A percentile compares a stretch with the other conserved stretches of the same genome.
phyloP scores from a whole-genome alignment of 1,140 invertebrate species.

The Halesus radiatus region DNA sequence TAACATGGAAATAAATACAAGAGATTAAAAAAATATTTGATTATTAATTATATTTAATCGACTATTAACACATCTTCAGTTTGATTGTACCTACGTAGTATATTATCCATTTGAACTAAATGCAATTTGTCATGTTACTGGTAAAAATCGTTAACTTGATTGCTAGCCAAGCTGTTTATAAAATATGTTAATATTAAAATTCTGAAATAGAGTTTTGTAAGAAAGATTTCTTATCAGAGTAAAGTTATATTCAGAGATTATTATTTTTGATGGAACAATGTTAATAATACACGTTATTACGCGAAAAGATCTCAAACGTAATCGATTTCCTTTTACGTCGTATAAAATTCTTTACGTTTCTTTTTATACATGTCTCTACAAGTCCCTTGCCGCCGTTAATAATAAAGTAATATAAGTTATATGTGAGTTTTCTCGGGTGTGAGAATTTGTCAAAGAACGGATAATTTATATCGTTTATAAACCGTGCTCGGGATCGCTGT shows the following conservation, averaged over 20 bases:
- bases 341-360: constrained; percentile 28
- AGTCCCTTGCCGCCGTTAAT: constrained; percentile 26
- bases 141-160: too few relatives aligned
- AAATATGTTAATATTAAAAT: too few relatives aligned
- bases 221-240: too few relatives aligned
- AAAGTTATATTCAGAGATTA: background rate
- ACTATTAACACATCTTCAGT: too few relatives aligned
- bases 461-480: constrained; percentile 38
- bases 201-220: too few relatives aligned
- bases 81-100: too few relatives aligned
- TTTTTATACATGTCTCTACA: constrained; percentile 27
- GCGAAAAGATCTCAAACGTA: constrained; percentile 5
- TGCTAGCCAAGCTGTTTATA: too few relatives aligned
- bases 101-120: too few relatives aligned
- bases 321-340: constrained; percentile 31
- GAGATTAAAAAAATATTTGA: too few relatives aligned
- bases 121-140: too few relatives aligned
- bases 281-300: background rate
- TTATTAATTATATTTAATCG: too few relatives aligned
- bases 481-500: constrained; percentile 30
- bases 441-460: constrained; percentile 35
- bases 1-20: too few relatives aligned
- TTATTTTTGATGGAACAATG: background rate
- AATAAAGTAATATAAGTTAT: constrained; percentile 37
- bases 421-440: constrained; percentile 31